Percentiles rank a stretch among this genome's conserved stretches.
Conservation (phyloP, 2,888 invertebrate species). For the Hipparchia semele region DNA sequence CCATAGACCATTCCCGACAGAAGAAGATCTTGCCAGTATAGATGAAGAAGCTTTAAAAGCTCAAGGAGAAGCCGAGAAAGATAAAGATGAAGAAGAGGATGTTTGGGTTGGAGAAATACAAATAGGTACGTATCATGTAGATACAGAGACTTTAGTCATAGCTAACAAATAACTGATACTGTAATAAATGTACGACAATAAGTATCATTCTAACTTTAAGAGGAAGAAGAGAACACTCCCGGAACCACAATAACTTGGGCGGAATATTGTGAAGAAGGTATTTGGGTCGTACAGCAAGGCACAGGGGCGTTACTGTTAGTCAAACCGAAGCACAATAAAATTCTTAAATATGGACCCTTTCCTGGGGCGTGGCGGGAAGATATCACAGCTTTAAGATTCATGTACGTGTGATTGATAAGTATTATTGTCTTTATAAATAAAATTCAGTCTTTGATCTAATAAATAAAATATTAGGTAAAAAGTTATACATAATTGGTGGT, state of each 20-base stretch:
- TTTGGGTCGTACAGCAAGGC: slow-evolving; percentile 71
- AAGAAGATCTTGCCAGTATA: slow-evolving; percentile 76
- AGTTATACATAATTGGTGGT: too few relatives aligned
- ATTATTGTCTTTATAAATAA: background rate
- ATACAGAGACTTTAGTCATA: background rate
- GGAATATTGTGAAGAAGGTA: slow-evolving; percentile 63
- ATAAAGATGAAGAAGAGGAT: slow-evolving; percentile 75
- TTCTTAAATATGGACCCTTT: slow-evolving; percentile 69
- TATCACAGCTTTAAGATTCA: slow-evolving; percentile 62
- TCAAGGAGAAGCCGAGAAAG: slow-evolving; percentile 55
- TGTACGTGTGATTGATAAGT: slow-evolving; percentile 53
- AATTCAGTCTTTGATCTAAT: too few relatives aligned
- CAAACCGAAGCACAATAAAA: slow-evolving; percentile 60
- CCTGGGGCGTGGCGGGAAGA: slow-evolving; percentile 71
- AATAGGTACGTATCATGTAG: slow-evolving; percentile 73
- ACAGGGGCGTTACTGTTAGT: slow-evolving; percentile 69
- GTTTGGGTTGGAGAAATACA: slow-evolving; percentile 82
- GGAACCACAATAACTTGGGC: slow-evolving; percentile 74
- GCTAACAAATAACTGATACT: too few relatives aligned
- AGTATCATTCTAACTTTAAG: slow-evolving; percentile 44
- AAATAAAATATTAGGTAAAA: too few relatives aligned
- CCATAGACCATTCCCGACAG: slow-evolving; percentile 68
- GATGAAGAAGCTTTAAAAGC: slow-evolving; percentile 83
- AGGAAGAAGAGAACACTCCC: slow-evolving; percentile 67
- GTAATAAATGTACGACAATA: background rate